Evolutionary conservation across 2,113 vertebrate species (phyloP), one percentile per base, ranked within the genome.

Genomic region (Xerus inauris): DNA sequence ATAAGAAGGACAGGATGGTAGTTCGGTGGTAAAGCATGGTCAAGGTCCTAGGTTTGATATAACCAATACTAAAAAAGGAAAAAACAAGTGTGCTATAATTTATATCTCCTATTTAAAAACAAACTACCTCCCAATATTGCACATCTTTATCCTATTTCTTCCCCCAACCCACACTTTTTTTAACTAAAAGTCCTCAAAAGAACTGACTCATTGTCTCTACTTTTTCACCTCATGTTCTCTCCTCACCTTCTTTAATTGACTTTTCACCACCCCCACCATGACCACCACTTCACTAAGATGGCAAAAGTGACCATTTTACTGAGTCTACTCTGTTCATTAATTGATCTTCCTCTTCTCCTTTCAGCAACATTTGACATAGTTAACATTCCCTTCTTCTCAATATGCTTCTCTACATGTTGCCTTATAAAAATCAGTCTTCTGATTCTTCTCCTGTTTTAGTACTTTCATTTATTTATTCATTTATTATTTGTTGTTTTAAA

Each of bases 401-500:
- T 38, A 71, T 13, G 8, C 67, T 20, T 83, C 26, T 81, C 75
- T 89, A 69, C n/a, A 51, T 64, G 84, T 92, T 32, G 30, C 42
- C n/a, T 38, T 88, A 42, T 59, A 82, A 94, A 73, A 75, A 28
- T 83, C n/a, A 77, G 51, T 69, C 45, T 81, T 12, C 83, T 95
- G 8, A 7, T 87, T 79, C 9, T 79, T 82, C 77, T 84, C 20
- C 42, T 62, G 6, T 54, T 82, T 64, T 49, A 72, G 8, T 85
- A 64, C n/a, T 47, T 87, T n/a, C n/a, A 16, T 51, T 51, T 51
- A 16, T 51, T 51, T 16, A 16, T 51, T 51, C 17, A 47, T 47
- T 47, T 47, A 47, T 51, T 51, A 16, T 51, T 51, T 51, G 16
- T 51, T 51, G 51, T 51, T 51, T 51, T 51, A 51, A 13, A 51